Percentiles rank a stretch among this genome's conserved stretches.
Evolutionary conservation across 2,113 vertebrate species (phyloP).

Genomic region (Grammomys dolichurus): DNA sequence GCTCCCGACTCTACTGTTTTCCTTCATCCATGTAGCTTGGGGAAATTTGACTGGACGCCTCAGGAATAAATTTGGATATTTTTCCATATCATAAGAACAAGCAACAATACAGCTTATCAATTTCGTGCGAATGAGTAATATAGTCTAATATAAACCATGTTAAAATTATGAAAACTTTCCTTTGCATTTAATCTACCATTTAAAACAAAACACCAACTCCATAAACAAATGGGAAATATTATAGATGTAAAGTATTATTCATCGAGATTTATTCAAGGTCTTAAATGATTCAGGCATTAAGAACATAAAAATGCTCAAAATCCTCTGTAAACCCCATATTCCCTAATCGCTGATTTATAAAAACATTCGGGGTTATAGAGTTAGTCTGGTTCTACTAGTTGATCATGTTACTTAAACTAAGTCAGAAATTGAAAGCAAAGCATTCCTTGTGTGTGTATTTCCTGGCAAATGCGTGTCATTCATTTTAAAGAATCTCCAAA

Average conservation of each 20-base stretch:
- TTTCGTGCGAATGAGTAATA: conserved; percentile 37
- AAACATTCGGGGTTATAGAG: conserved; percentile 70
- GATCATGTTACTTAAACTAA: conserved; percentile 75
- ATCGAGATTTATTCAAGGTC: conserved; percentile 68
- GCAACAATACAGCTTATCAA: conserved; percentile 35
- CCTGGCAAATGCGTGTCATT: conserved; percentile 65
- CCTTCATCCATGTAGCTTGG: not conserved
- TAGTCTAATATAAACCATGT: conserved; percentile 57
- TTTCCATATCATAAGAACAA: conserved; percentile 39
- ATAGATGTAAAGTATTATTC: conserved; percentile 57
- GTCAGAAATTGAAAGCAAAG: conserved; percentile 56
- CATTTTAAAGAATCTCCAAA: conserved; percentile 69
- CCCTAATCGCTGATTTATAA: conserved; percentile 72
- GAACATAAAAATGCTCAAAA: conserved; percentile 68
- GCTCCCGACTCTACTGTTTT: not conserved
- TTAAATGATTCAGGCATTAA: conserved; percentile 67
- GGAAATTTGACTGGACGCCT: not conserved
- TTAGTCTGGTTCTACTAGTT: conserved; percentile 72
- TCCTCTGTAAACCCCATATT: conserved; percentile 75
- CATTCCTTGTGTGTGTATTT: conserved; percentile 32
- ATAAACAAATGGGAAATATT: conserved; percentile 62
- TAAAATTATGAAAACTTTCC: conserved; percentile 54
- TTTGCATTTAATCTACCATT: not conserved
- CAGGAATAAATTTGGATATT: conserved; percentile 28
- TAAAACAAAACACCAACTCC: conserved; percentile 20